Evolutionary conservation across 2,113 vertebrate genomes (phyloP), one percentile per base, ranked within the genome.

Genomic region (Aleadryas rufinucha): DNA sequence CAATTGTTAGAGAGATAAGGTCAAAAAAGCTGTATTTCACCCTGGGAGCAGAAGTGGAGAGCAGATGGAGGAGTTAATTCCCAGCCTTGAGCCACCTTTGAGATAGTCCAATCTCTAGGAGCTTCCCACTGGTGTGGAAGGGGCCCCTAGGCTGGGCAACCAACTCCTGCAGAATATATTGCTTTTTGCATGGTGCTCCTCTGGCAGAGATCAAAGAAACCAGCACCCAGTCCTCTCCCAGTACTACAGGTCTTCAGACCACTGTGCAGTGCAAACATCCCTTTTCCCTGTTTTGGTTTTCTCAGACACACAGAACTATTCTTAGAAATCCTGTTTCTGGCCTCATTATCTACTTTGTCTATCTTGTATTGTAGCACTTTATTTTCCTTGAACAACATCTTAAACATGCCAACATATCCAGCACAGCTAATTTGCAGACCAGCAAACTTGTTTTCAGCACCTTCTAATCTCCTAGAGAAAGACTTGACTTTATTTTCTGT

Each of bases 371-470:
- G 83, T 90, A 95, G 84, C 96, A 94, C 93, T 76, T 93, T 96
- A 93, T 97, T 96, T 97, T 96, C 95, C 69, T 93, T 87, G 49
- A 96, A 79, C 83, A 92, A 30, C 90, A 26, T 93, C 83, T 95
- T 93, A 97, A 93, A 92, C 83, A 89, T 92, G 89, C 80, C 96
- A 96, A 61, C 76, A 91, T 96, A 92, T 94, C 95, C 80, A 94
- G 65, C 76, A 54, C 95, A 97, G 96, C 90, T 96, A 92, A 96
- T 97, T 90, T 96, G 83, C 88, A 92, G 96, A 69, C 65, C 61
- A 91, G 72, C 77, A 92, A 93, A 93, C 88, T 96, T 91, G 95
- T 96, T 97, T 96, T 93, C 96, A 94, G 88, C 95, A 94, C 96
- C 89, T 94, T 61, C 80, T 92, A 95, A 97, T 97, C 96, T 93